A percentile compares a stretch with the other conserved stretches of the same genome.
These are phyloP conservation scores for Acleris cristana DNA, from an alignment of 2,888 invertebrate genomes.

Conservation along the genomic window DNA sequence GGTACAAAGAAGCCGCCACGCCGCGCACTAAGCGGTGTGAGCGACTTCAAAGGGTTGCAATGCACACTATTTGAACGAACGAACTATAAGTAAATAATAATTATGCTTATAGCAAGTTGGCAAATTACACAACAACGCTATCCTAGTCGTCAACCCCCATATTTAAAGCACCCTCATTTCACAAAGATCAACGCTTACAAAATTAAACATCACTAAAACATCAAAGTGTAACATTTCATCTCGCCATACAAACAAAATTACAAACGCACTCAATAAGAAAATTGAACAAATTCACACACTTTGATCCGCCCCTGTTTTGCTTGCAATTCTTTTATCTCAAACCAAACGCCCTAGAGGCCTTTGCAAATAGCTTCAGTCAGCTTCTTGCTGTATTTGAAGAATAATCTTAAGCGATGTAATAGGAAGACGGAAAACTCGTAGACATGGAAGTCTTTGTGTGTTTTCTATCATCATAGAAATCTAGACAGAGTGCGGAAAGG, in stretches of 20 bases:
- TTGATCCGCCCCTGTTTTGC: conserved; percentile 36
- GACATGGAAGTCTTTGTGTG: neutral
- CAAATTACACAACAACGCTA: too few species aligned
- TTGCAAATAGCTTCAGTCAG: conserved; percentile 29
- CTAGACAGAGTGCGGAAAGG: too few species aligned
- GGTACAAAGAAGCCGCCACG: too few species aligned
- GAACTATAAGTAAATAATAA: too few species aligned
- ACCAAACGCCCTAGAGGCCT: conserved; percentile 26
- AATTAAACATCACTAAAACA: conserved; percentile 15
- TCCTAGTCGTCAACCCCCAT: neutral
- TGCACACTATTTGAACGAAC: too few species aligned
- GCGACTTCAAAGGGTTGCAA: too few species aligned
- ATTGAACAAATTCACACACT: conserved; percentile 35
- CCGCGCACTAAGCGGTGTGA: too few species aligned
- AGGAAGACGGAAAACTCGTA: neutral
- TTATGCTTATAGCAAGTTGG: too few species aligned
- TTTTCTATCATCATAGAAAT: too few species aligned
- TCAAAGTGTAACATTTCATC: conserved; percentile 22
- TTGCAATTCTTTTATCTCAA: conserved; percentile 36
- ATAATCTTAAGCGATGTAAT: neutral
- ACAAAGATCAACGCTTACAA: conserved; percentile 2
- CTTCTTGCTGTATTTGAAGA: conserved; percentile 13
- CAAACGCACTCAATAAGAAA: conserved; percentile 34
- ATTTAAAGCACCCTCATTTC: neutral
- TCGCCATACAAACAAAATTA: conserved; percentile 27